Evolutionary conservation across 2,113 vertebrate genomes (phyloP), one percentile per base, ranked within the genome.

Genomic region (Passer montanus): DNA sequence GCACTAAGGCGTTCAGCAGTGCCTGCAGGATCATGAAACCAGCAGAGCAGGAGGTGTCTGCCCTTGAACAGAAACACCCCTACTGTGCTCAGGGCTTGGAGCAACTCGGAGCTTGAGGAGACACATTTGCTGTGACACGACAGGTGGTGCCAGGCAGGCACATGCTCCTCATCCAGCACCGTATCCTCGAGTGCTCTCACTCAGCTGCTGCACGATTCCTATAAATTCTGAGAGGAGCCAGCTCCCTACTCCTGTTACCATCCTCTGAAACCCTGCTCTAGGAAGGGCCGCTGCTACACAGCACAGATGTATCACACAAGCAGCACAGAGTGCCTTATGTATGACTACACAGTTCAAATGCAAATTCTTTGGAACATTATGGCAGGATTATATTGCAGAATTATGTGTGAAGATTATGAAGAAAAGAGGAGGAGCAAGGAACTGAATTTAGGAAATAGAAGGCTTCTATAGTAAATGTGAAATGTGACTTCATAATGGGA

Each of bases 1-100:
- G 62, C 8, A 10, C 35, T 3, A 1, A 46, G 47, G n/a, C 0
- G 0, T 9, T 58, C 20, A 11, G 66, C 33, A 33, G 33, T 4
- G 47, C 62, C 62, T 27, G 62, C 35, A 20, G 75, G 47, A 63
- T 72, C 39, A 4, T 24, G 2, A 2, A 72, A 4, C 8, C 17
- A 35, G 5, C 14, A 9, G 70, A 93, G 74, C 66, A 82, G 76
- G 53, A 77, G 74, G n/a, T 59, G 56, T 27, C 68, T 84, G 27
- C 49, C 50, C 56, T 69, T 31, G 37, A 16, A 53, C 47, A 30
- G 46, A 46, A 63, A 37, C 66, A 15, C 3, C 43, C 47, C 43
- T 16, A 0, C 78, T 27, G 74, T 59, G 74, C 82, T 68, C 74
- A n/a, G 74, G 35, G 46, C 84, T 69, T 19, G 68, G 37, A 74